Conservation (phyloP, 2,797 vertebrate species). For the Sebastiscus albofasciatus region DNA sequence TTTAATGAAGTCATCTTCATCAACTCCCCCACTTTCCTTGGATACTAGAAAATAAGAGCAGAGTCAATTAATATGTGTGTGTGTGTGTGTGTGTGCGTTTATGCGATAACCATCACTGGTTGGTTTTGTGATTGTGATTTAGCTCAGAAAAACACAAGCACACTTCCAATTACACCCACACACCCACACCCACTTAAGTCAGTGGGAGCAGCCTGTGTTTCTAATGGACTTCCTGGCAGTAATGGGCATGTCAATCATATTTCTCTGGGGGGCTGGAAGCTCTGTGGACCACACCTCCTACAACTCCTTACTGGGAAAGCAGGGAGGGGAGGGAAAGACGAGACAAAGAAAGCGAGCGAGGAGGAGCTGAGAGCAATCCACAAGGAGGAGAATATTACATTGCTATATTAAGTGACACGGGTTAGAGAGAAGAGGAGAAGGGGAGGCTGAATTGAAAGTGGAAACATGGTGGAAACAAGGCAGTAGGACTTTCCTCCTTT, state of each 20-base stretch:
- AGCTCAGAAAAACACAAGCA: slow-evolving; percentile 10
- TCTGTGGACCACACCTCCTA: slow-evolving; percentile 29
- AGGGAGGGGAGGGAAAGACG: background rate
- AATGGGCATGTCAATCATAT: slow-evolving; percentile 66
- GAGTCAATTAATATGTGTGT: background rate
- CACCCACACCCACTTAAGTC: background rate
- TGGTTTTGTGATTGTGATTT: slow-evolving; percentile 15
- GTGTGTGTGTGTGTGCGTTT: background rate
- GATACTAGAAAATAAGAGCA: slow-evolving; percentile 80
- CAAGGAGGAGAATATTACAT: background rate
- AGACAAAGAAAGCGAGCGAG: background rate
- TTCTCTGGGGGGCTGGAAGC: slow-evolving; percentile 42
- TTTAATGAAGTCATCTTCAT: slow-evolving; percentile 97
- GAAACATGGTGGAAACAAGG: slow-evolving; percentile 1
- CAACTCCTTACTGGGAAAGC: slow-evolving; percentile 14
- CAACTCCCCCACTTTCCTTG: slow-evolving; percentile 92
- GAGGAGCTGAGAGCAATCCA: background rate
- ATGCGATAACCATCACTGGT: background rate
- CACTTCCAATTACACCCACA: background rate
- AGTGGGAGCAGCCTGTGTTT: slow-evolving; percentile 40
- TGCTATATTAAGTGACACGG: background rate
- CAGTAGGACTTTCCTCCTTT: background rate
- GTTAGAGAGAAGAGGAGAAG: background rate
- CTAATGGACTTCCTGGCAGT: slow-evolving; percentile 71
- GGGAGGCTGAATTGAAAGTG: background rate